These are phyloP conservation scores for Malthinus seriepunctatus DNA, from an alignment of 2,888 invertebrate species.

Conservation along the genomic window DNA sequence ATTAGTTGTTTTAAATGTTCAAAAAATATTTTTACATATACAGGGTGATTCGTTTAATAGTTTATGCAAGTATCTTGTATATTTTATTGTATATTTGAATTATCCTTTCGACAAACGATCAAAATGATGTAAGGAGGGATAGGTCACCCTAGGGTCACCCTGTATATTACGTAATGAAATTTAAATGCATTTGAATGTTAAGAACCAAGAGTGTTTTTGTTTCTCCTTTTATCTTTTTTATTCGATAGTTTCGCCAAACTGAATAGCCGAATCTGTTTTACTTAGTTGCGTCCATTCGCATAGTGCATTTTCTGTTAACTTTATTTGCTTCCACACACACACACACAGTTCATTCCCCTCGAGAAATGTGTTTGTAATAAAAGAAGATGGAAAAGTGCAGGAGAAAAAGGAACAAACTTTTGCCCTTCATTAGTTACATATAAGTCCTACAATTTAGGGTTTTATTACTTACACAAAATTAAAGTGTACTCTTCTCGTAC, in stretches of 20 bases:
- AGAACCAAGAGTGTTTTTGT: slow-evolving; percentile 14
- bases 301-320: slow-evolving; percentile 25
- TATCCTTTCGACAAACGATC: too few relatives aligned
- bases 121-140: too few relatives aligned
- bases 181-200: slow-evolving; percentile 32
- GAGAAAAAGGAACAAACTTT: slow-evolving; percentile 25
- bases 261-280: slow-evolving; percentile 18
- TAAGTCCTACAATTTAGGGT: slow-evolving; percentile 27
- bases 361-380: slow-evolving; percentile 19
- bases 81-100: too few relatives aligned
- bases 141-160: background rate
- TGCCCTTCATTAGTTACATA: slow-evolving; percentile 30
- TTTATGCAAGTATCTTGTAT: background rate
- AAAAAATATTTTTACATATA: too few relatives aligned
- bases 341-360: slow-evolving; percentile 23
- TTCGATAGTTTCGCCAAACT: slow-evolving; percentile 18
- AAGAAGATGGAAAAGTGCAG: slow-evolving; percentile 16
- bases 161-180: slow-evolving; percentile 32
- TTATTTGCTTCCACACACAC: slow-evolving; percentile 25
- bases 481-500: slow-evolving; percentile 1
- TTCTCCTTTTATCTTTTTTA: slow-evolving; percentile 24
- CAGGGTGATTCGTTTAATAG: background rate
- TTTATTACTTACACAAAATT: slow-evolving; percentile 30
- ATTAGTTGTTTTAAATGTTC: too few relatives aligned
- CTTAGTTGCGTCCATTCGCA: slow-evolving; percentile 17